Conservation (phyloP, 2,797 vertebrate genomes). For the Enteromius paludinosus region DNA sequence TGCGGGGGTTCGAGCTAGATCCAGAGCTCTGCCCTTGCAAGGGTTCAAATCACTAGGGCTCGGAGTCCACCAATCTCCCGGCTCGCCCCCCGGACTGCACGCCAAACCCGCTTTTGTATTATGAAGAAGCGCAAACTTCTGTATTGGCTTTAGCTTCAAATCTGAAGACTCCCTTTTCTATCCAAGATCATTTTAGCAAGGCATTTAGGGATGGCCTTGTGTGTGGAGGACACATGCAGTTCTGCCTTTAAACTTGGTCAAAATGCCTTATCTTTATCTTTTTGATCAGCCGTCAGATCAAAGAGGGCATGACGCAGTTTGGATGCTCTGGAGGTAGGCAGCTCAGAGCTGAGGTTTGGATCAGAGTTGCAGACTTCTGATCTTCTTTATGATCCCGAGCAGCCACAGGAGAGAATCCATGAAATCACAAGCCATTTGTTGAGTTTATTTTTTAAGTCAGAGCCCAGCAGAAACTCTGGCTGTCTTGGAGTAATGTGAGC, state of each 20-base stretch:
- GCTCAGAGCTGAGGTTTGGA: neutral
- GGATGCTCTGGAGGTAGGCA: neutral
- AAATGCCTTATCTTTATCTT: neutral
- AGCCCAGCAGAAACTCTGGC: constrained; percentile 36
- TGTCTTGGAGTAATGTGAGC: constrained; percentile 34
- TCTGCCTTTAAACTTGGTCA: neutral
- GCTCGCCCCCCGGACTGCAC: too few relatives aligned
- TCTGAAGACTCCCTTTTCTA: neutral
- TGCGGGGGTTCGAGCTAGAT: too few relatives aligned
- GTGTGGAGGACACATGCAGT: neutral
- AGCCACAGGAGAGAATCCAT: constrained; percentile 6
- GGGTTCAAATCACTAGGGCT: too few relatives aligned
- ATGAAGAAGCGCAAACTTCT: too few relatives aligned
- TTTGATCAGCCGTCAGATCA: neutral
- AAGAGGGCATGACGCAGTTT: too few relatives aligned
- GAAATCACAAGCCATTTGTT: constrained; percentile 8
- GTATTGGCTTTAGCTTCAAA: neutral
- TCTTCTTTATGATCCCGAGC: constrained; percentile 8
- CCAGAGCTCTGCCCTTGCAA: too few relatives aligned
- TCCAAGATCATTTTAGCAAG: neutral
- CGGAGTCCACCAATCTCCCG: too few relatives aligned
- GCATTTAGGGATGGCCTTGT: neutral
- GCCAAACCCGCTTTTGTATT: too few relatives aligned
- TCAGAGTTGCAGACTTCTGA: neutral
- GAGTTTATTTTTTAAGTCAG: constrained; percentile 45